phyloP scores from a whole-genome alignment of 2,113 vertebrate species.

The Scolopax mira region DNA sequence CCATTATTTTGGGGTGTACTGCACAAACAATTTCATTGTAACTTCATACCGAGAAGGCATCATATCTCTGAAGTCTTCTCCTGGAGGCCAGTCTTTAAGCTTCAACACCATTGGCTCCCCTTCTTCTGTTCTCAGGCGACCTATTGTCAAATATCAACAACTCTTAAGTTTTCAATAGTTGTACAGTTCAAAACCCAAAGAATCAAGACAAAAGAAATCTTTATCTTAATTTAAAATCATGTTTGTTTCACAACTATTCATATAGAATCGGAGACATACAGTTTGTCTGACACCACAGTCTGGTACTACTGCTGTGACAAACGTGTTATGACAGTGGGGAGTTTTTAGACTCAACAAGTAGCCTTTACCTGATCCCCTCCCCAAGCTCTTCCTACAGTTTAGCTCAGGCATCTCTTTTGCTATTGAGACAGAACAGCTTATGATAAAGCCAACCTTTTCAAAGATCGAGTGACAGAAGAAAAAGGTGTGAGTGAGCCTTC shows the following conservation, averaged over 20 bases:
- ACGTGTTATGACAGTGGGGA: rapidly evolving
- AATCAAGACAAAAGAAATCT: not conserved
- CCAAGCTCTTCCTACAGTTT: not conserved
- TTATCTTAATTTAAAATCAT: not conserved
- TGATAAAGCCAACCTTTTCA: not conserved
- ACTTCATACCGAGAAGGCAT: constrained; percentile 77
- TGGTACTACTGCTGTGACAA: not conserved
- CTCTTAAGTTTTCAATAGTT: not conserved
- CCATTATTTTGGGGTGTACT: not conserved
- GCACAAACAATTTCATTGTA: not conserved
- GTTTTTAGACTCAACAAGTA: not conserved
- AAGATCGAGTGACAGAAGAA: not conserved
- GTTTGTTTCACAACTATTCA: not conserved
- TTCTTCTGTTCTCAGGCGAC: constrained; percentile 77
- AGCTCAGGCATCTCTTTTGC: not conserved
- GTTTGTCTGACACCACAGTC: not conserved
- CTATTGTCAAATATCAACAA: constrained; percentile 30
- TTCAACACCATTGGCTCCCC: constrained; percentile 81
- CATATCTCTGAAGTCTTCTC: constrained; percentile 84
- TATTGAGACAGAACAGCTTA: not conserved
- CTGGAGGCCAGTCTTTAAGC: constrained; percentile 83
- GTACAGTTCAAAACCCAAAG: not conserved
- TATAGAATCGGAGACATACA: rapidly evolving
- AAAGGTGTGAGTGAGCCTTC: not conserved
- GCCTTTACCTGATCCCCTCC: not conserved